Evolutionary conservation across 1,140 invertebrate species (phyloP).

Genomic region (Melitaea cinxia): DNA sequence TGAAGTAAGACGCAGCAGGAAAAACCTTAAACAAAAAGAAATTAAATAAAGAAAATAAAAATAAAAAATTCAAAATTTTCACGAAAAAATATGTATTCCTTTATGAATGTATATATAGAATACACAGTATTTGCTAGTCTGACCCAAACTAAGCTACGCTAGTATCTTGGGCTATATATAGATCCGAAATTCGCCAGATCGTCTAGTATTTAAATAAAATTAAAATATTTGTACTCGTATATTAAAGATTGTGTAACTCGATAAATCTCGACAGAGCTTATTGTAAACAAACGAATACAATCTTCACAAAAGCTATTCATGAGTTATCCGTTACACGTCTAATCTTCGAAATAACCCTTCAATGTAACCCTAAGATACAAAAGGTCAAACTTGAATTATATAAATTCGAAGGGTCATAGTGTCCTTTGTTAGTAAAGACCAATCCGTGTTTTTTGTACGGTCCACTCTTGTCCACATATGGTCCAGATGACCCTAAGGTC

Average conservation of each 20-base stretch:
- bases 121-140: too few species aligned
- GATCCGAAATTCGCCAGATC: too few species aligned
- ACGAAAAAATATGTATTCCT: too few species aligned
- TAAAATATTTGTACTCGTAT: neutral
- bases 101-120: too few species aligned
- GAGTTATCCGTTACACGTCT: slow-evolving; percentile 58
- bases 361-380: slow-evolving; percentile 37
- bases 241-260: neutral
- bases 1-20: too few species aligned
- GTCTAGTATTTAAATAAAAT: too few species aligned
- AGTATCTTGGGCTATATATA: too few species aligned
- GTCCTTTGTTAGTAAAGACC: slow-evolving; percentile 56
- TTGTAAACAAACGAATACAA: slow-evolving; percentile 40
- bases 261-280: slow-evolving; percentile 34
- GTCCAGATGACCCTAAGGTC: slow-evolving; percentile 71
- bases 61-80: too few species aligned
- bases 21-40: too few species aligned
- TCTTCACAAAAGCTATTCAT: slow-evolving; percentile 37
- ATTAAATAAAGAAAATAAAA: too few species aligned
- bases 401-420: slow-evolving; percentile 54
- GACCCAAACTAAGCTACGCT: too few species aligned
- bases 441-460: slow-evolving; percentile 60
- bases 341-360: slow-evolving; percentile 41
- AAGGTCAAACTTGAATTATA: slow-evolving; percentile 47
- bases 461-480: slow-evolving; percentile 57